Evolutionary conservation across 2,888 invertebrate genomes (phyloP).

Genomic region (Lingula anatina): DNA sequence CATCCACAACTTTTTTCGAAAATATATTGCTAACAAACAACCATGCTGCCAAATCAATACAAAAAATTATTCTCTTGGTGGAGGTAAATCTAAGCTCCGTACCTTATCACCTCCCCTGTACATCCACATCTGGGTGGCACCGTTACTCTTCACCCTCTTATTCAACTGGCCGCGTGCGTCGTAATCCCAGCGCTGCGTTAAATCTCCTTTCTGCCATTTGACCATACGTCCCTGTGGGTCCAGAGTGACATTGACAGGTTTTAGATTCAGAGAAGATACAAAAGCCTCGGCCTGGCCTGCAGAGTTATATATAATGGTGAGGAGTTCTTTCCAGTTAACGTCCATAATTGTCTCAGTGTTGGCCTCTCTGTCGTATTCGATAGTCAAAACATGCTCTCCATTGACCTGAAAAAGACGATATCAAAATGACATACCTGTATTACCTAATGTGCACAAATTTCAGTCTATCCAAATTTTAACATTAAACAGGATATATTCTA

Average conservation of each 20-base stretch:
- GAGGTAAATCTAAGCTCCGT: too few relatives aligned
- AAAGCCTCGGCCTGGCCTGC: constrained; percentile 74
- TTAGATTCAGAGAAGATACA: constrained; percentile 30
- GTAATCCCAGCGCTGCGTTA: constrained; percentile 81
- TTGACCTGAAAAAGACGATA: constrained; percentile 64
- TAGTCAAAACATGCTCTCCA: constrained; percentile 81
- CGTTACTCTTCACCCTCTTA: constrained; percentile 81
- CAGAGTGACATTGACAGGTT: constrained; percentile 73
- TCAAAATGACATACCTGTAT: too few relatives aligned
- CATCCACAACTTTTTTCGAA: too few relatives aligned
- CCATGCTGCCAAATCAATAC: too few relatives aligned
- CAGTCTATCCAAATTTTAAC: too few relatives aligned
- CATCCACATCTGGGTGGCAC: constrained; percentile 84
- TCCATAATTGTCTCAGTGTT: constrained; percentile 88
- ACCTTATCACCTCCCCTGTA: constrained; percentile 77
- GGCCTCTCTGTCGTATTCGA: constrained; percentile 88
- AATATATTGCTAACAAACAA: too few relatives aligned
- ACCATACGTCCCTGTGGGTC: constrained; percentile 81
- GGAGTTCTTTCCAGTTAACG: constrained; percentile 72
- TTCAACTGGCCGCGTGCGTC: constrained; percentile 78
- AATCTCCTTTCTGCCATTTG: constrained; percentile 88
- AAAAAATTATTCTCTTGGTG: too few relatives aligned
- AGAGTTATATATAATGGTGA: constrained; percentile 82
- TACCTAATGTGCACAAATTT: too few relatives aligned
- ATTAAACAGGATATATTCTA: too few relatives aligned